Evolutionary conservation across 2,797 vertebrate genomes (phyloP).

Genomic region (Cynodonichthys magdalenae): DNA sequence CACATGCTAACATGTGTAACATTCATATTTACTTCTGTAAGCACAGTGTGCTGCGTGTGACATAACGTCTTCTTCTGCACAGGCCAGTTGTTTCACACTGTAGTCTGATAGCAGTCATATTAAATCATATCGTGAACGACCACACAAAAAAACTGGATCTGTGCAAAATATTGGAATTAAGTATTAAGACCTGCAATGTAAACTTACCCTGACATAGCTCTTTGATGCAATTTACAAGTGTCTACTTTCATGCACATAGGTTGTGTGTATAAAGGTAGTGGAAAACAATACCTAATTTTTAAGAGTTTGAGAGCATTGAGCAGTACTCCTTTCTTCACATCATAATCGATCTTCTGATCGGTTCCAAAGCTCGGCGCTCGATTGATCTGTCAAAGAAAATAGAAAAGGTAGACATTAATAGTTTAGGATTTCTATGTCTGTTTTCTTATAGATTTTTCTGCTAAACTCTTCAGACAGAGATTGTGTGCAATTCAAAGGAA

Average conservation of each 20-base stretch:
- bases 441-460: slow-evolving; percentile 20
- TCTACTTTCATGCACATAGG: slow-evolving; percentile 5
- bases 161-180: too few species aligned
- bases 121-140: slow-evolving; percentile 1
- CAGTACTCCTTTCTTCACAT: slow-evolving; percentile 95
- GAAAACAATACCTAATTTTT: slow-evolving; percentile 89
- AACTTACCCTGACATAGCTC: slow-evolving; percentile 41
- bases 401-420: slow-evolving; percentile 50
- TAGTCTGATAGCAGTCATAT: too few species aligned
- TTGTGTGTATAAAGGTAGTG: background rate
- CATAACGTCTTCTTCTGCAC: too few species aligned
- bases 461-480: slow-evolving; percentile 37
- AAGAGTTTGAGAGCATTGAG: slow-evolving; percentile 93
- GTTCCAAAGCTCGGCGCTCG: slow-evolving; percentile 98
- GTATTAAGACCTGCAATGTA: slow-evolving; percentile 14
- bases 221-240: slow-evolving; percentile 28
- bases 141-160: too few species aligned
- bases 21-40: too few species aligned
- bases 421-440: slow-evolving; percentile 1
- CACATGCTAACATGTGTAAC: too few species aligned
- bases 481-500: slow-evolving; percentile 40
- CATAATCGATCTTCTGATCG: slow-evolving; percentile 98
- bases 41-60: too few species aligned
- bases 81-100: too few species aligned
- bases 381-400: slow-evolving; percentile 89